phyloP scores from a whole-genome alignment of 1,140 invertebrate species.

The Cherax destructor region DNA sequence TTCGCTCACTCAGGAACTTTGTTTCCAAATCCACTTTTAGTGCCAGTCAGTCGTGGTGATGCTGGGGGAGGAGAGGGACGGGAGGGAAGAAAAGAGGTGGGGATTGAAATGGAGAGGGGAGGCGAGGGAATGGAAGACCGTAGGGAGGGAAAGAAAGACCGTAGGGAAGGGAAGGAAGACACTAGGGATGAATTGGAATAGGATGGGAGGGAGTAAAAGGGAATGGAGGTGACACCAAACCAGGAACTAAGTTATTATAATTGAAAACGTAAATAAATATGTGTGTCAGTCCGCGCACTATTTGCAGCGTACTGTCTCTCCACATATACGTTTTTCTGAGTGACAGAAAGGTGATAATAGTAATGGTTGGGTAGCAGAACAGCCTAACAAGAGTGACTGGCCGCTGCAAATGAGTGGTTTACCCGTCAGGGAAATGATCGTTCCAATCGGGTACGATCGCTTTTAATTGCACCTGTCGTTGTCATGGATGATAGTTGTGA shows the following conservation, averaged over 20 bases:
- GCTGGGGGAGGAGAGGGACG: neutral
- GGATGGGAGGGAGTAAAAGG: neutral
- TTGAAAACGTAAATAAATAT: neutral
- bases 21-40: slow-evolving; percentile 41
- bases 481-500: neutral
- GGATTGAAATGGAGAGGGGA: neutral
- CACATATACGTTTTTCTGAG: too few relatives aligned
- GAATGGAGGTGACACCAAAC: neutral
- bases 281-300: too few relatives aligned
- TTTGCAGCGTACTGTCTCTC: too few relatives aligned
- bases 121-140: neutral
- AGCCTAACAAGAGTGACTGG: too few relatives aligned
- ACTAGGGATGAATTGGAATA: too few relatives aligned
- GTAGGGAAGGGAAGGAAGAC: too few relatives aligned
- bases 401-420: too few relatives aligned
- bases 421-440: neutral
- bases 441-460: neutral
- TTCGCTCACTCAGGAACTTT: slow-evolving; percentile 29
- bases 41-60: slow-evolving; percentile 10
- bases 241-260: neutral
- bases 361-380: too few relatives aligned
- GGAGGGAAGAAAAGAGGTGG: neutral
- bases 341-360: too few relatives aligned
- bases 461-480: neutral
- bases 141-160: too few relatives aligned